Evolutionary conservation across 2,888 invertebrate species (phyloP).

Genomic region (Sminthurinus aureus): DNA sequence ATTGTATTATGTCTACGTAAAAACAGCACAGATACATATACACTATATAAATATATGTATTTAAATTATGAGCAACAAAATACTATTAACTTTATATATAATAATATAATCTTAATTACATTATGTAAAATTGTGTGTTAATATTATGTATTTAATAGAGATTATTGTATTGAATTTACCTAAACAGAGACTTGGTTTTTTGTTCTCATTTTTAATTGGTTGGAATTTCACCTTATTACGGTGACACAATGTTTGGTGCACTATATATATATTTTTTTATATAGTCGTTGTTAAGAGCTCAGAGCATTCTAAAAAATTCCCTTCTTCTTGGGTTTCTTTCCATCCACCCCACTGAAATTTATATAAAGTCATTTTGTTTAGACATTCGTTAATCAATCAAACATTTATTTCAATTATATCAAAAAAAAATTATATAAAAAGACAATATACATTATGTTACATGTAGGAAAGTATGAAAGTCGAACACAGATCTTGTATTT

Average conservation of each 20-base stretch:
- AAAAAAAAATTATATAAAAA: neutral
- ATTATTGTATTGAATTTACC: neutral
- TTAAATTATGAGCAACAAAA: neutral
- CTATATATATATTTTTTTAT: too few relatives aligned
- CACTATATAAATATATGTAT: neutral
- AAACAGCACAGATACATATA: neutral
- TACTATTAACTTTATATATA: neutral
- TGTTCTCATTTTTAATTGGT: constrained; percentile 5
- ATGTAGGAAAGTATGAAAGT: neutral
- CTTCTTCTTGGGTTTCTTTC: constrained; percentile 85
- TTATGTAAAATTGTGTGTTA: neutral
- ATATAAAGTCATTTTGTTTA: constrained; percentile 11
- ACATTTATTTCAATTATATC: neutral
- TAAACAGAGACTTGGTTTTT: neutral
- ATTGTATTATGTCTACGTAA: neutral
- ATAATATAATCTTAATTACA: neutral
- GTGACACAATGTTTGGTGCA: neutral
- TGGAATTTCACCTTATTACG: constrained; percentile 3
- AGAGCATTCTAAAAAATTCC: constrained; percentile 75
- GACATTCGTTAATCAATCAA: neutral
- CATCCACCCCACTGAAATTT: constrained; percentile 74
- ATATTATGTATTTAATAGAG: neutral
- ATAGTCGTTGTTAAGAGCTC: constrained; percentile 45
- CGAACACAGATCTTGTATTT: neutral
- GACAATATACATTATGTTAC: neutral